A percentile compares a stretch with the other conserved stretches of the same genome.
Evolutionary conservation across 1,140 invertebrate species (phyloP).

Genomic region (Papilio helenus): DNA sequence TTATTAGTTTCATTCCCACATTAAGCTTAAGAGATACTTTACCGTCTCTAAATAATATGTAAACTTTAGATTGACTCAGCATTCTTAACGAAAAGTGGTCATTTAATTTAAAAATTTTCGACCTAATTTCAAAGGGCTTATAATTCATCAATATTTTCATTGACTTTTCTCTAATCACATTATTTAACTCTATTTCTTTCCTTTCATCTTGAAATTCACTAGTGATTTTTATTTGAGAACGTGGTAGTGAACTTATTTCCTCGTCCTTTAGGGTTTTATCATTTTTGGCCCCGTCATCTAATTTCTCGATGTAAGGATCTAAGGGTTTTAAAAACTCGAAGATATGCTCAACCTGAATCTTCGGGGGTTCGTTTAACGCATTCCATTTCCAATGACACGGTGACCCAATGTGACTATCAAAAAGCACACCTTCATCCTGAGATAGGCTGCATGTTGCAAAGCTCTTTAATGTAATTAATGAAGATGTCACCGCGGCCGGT

Average conservation of each 20-base stretch:
- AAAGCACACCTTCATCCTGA: constrained; percentile 60
- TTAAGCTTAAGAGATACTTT: constrained; percentile 53
- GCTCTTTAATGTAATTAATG: no score
- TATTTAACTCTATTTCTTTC: constrained; percentile 57
- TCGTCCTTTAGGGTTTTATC: not conserved
- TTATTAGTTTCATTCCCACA: constrained; percentile 57
- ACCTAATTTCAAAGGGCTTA: constrained; percentile 58
- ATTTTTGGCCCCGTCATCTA: not conserved
- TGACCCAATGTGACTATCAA: constrained; percentile 55
- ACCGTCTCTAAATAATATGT: constrained; percentile 53
- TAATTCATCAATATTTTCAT: constrained; percentile 51
- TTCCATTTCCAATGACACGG: constrained; percentile 65
- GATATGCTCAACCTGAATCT: constrained; percentile 46
- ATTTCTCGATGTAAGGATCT: constrained; percentile 13
- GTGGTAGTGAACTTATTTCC: not conserved
- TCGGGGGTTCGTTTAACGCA: constrained; percentile 61
- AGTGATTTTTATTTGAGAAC: not conserved
- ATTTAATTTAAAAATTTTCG: constrained; percentile 62
- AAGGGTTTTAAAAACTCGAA: not conserved
- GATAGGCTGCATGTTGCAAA: no score
- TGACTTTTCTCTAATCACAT: constrained; percentile 55
- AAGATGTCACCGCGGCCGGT: no score
- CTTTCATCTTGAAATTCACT: constrained; percentile 44
- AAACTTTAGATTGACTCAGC: constrained; percentile 56
- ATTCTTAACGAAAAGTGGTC: constrained; percentile 60